phyloP scores from a whole-genome alignment of 2,888 invertebrate genomes.

The Sinelater perroti region DNA sequence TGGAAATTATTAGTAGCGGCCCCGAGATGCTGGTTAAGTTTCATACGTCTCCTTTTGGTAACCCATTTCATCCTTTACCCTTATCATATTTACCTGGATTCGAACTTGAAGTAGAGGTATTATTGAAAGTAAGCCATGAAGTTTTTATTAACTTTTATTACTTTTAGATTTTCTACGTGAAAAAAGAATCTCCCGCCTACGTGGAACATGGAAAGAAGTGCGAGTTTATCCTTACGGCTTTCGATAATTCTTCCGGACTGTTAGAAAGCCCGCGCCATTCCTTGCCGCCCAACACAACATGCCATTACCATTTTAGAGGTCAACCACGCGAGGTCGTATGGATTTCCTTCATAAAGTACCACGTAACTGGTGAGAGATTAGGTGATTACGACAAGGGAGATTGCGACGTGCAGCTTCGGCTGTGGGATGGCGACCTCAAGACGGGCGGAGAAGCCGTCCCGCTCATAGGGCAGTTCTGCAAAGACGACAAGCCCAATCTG shows the following conservation, averaged over 20 bases:
- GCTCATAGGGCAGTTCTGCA: constrained; percentile 78
- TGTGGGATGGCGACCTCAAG: constrained; percentile 76
- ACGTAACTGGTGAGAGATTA: constrained; percentile 69
- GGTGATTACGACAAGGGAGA: constrained; percentile 75
- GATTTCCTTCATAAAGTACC: constrained; percentile 85
- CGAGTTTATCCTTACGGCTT: constrained; percentile 78
- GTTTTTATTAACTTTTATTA: constrained; percentile 20
- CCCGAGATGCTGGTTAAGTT: constrained; percentile 82
- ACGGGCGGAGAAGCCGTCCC: constrained; percentile 55
- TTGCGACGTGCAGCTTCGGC: constrained; percentile 77
- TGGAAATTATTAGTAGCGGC: constrained; percentile 80
- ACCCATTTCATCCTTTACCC: constrained; percentile 82
- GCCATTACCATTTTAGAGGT: constrained; percentile 81
- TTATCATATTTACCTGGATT: constrained; percentile 82
- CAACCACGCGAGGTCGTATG: constrained; percentile 80
- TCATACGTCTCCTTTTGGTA: constrained; percentile 82
- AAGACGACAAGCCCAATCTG: constrained; percentile 77
- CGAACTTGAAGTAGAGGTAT: constrained; percentile 83
- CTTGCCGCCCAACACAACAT: constrained; percentile 82
- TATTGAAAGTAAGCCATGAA: not conserved
- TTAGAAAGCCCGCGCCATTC: constrained; percentile 81
- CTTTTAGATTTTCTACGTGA: constrained; percentile 75
- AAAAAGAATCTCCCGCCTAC: constrained; percentile 78
- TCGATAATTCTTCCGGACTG: constrained; percentile 77
- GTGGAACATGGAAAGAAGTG: constrained; percentile 78